Conservation (phyloP, 2,888 invertebrate genomes). For the Phania funesta region DNA sequence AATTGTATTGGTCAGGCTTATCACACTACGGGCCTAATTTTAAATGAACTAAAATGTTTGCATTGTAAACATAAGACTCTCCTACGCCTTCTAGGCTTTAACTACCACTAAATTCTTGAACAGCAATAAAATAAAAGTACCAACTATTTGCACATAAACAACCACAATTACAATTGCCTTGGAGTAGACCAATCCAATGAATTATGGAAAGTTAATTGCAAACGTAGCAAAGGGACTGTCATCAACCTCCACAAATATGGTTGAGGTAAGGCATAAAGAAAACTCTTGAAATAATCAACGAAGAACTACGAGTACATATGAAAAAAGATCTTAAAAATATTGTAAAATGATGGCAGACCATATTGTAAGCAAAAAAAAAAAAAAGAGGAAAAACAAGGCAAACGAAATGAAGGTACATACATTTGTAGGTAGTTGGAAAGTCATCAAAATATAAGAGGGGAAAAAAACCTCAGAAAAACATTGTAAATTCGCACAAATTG, state of each 20-base stretch:
- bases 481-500: conserved; percentile 67
- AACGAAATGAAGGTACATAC: conserved; percentile 28
- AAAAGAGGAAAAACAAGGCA: neutral
- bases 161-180: conserved; percentile 26
- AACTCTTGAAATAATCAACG: conserved; percentile 37
- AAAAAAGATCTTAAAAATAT: conserved; percentile 49
- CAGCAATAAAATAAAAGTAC: neutral
- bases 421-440: neutral
- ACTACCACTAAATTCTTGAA: neutral
- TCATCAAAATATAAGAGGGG: conserved; percentile 9
- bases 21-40: conserved; percentile 50
- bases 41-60: conserved; percentile 58
- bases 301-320: conserved; percentile 22
- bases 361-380: conserved; percentile 11
- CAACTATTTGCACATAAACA: conserved; percentile 1
- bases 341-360: conserved; percentile 32
- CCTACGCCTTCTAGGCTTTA: conserved; percentile 34
- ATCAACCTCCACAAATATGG: conserved; percentile 2
- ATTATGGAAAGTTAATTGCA: conserved; percentile 61
- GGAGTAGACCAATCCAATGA: conserved; percentile 50
- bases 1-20: conserved; percentile 49
- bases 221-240: conserved; percentile 51
- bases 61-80: conserved; percentile 25
- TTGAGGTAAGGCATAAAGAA: neutral
- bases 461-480: conserved; percentile 52